Evolutionary conservation across 2,797 vertebrate species (phyloP).

Genomic region (Pseudocheirus occidentalis): DNA sequence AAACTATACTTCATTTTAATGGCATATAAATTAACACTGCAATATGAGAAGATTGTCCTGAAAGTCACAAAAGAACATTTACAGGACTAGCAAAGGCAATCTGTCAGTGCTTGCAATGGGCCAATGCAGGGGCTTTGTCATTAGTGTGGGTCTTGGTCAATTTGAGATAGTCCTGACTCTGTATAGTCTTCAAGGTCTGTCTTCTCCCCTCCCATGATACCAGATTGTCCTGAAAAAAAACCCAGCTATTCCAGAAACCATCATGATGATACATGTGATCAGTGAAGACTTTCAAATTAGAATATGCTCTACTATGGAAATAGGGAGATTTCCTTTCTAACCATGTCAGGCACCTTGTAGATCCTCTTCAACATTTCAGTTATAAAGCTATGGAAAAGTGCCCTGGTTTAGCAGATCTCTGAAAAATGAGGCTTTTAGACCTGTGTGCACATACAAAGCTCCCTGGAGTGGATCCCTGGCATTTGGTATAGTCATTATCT

Average conservation of each 20-base stretch:
- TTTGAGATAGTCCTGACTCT: not conserved
- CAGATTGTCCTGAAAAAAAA: not conserved
- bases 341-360: too few species aligned
- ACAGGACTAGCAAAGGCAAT: not conserved
- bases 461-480: not conserved
- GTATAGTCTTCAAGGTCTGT: not conserved
- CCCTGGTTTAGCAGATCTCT: not conserved
- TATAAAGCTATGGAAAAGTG: too few species aligned
- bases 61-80: slow-evolving; percentile 30
- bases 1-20: slow-evolving; percentile 38
- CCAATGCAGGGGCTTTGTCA: not conserved
- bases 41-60: slow-evolving; percentile 27
- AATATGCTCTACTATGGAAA: too few species aligned
- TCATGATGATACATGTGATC: not conserved
- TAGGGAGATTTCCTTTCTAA: too few species aligned
- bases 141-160: too few species aligned
- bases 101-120: not conserved
- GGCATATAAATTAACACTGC: slow-evolving; percentile 25
- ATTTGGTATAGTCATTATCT: not conserved
- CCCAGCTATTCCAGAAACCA: not conserved
- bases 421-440: not conserved
- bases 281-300: not conserved
- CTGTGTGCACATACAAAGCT: not conserved
- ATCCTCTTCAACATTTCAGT: too few species aligned
- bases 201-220: not conserved